Evolutionary conservation across 1,140 invertebrate genomes (phyloP).

Genomic region (Lethrus apterus): DNA sequence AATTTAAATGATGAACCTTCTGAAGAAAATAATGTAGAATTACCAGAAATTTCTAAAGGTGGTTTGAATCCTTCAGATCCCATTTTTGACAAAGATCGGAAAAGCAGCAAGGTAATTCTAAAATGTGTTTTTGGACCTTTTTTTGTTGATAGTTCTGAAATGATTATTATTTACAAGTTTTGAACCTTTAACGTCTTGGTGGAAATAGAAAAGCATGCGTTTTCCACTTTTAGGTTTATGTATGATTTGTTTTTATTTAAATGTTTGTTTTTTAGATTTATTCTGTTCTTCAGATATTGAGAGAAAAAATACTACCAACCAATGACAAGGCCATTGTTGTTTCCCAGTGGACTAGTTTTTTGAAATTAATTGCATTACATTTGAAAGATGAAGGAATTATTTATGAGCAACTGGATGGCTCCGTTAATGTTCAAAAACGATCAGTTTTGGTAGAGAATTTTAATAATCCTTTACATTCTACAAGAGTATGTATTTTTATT

Average conservation of each 20-base stretch:
- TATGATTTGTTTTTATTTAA: no score
- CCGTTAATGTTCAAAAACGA: slow-evolving; percentile 53
- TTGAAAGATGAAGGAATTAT: slow-evolving; percentile 47
- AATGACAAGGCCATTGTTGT: slow-evolving; percentile 77
- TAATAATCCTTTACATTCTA: slow-evolving; percentile 52
- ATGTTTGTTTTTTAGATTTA: slow-evolving; percentile 51
- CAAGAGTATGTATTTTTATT: slow-evolving; percentile 39
- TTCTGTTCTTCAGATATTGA: slow-evolving; percentile 51
- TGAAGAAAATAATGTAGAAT: slow-evolving; percentile 16
- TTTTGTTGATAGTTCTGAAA: neutral
- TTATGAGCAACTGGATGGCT: slow-evolving; percentile 60
- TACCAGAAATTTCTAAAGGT: slow-evolving; percentile 43
- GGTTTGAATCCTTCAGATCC: slow-evolving; percentile 60
- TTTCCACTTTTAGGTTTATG: no score
- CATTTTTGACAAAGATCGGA: slow-evolving; percentile 51
- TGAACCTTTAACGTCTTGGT: no score
- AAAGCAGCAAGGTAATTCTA: slow-evolving; percentile 54
- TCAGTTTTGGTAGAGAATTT: slow-evolving; percentile 61
- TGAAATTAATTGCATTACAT: slow-evolving; percentile 59
- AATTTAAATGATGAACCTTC: slow-evolving; percentile 27
- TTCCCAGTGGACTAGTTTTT: slow-evolving; percentile 77
- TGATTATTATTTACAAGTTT: neutral
- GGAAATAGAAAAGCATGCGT: no score
- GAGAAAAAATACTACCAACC: slow-evolving; percentile 47
- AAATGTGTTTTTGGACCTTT: neutral